Conservation (phyloP, 2,113 vertebrate species). For the Notothenia rossii region DNA sequence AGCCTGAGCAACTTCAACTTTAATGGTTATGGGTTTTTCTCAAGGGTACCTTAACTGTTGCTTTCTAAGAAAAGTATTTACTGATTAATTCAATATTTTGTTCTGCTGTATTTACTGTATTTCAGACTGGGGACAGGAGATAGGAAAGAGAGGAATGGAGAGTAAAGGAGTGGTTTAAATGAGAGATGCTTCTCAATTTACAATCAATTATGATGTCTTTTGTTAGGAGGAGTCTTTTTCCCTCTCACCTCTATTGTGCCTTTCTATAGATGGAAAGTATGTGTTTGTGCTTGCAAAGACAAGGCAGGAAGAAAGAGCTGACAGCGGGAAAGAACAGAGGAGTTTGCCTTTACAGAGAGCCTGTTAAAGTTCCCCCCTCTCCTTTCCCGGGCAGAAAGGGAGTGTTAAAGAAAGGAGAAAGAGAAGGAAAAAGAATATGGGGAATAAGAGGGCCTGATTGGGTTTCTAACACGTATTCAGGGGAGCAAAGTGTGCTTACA, state of each 20-base stretch:
- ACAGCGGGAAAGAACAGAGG: slow-evolving; percentile 44
- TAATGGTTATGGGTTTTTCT: not conserved
- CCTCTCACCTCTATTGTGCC: slow-evolving; percentile 39
- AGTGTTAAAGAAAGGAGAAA: slow-evolving; percentile 52
- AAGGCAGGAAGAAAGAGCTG: slow-evolving; percentile 56
- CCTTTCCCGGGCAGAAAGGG: slow-evolving; percentile 30
- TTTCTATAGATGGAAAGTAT: slow-evolving; percentile 38
- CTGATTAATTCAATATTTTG: not conserved
- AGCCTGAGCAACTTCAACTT: not conserved
- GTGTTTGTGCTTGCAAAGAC: slow-evolving; percentile 53
- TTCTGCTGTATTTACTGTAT: no score
- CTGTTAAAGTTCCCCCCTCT: slow-evolving; percentile 50
- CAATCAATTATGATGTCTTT: slow-evolving; percentile 89
- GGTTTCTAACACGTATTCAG: slow-evolving; percentile 82
- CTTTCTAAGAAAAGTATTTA: no score
- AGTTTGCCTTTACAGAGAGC: slow-evolving; percentile 61
- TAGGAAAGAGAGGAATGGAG: slow-evolving; percentile 1
- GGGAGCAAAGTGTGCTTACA: slow-evolving; percentile 76
- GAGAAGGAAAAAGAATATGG: slow-evolving; percentile 66
- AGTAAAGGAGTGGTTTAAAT: slow-evolving; percentile 58
- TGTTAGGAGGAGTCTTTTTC: slow-evolving; percentile 39
- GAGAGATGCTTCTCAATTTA: slow-evolving; percentile 89
- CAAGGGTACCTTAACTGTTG: no score
- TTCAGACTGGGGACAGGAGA: not conserved
- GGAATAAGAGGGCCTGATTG: slow-evolving; percentile 77